Conservation (phyloP, 1,140 invertebrate genomes). For the Drosophila aff. region DNA sequence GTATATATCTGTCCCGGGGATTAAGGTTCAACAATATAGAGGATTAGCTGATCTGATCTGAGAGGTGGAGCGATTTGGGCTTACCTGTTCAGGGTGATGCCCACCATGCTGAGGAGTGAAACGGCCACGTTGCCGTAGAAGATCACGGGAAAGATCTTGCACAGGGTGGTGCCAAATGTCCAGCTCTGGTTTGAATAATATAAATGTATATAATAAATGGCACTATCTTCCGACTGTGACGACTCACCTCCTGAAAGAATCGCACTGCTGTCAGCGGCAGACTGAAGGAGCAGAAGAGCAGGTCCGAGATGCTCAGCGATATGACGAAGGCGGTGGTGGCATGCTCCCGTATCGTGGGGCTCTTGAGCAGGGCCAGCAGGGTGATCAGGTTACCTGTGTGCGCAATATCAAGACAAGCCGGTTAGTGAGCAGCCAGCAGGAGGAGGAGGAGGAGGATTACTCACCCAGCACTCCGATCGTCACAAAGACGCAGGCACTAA, state of each 20-base stretch:
- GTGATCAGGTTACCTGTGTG: slow-evolving; percentile 92
- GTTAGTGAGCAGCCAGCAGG: neutral
- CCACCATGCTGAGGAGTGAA: slow-evolving; percentile 94
- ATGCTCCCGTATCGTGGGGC: slow-evolving; percentile 91
- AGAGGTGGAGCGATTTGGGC: neutral
- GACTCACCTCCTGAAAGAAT: slow-evolving; percentile 89
- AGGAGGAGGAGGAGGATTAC: slow-evolving; percentile 39
- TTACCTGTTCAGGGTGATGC: slow-evolving; percentile 95
- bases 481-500: slow-evolving; percentile 92
- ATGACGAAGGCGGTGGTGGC: slow-evolving; percentile 95
- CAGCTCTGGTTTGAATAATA: slow-evolving; percentile 86
- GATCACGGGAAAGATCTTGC: slow-evolving; percentile 94
- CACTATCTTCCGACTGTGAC: neutral
- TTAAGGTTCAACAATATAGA: neutral
- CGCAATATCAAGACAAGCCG: neutral
- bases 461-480: slow-evolving; percentile 91
- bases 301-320: slow-evolving; percentile 93
- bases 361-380: slow-evolving; percentile 90
- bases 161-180: slow-evolving; percentile 92
- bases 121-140: slow-evolving; percentile 96
- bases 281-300: slow-evolving; percentile 94
- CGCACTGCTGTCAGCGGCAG: slow-evolving; percentile 93
- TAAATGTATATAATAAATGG: no score
- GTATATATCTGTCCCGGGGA: slow-evolving; percentile 88
- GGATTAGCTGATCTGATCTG: slow-evolving; percentile 13